Conservation (phyloP, 1,140 invertebrate genomes). For the Cataglyphis hispanica region DNA sequence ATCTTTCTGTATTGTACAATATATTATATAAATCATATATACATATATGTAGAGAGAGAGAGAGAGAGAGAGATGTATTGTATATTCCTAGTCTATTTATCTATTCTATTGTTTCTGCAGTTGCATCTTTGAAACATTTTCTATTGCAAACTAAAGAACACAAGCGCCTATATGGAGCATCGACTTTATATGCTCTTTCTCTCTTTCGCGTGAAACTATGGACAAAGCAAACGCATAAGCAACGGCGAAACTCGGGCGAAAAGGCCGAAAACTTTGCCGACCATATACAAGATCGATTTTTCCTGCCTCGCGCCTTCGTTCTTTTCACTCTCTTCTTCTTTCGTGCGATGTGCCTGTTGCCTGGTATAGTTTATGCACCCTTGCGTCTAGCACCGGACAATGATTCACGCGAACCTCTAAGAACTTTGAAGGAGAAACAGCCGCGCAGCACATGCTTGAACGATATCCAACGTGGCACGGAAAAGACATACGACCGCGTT, state of each 20-base stretch:
- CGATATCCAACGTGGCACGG: constrained; percentile 12
- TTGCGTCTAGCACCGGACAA: constrained; percentile 47
- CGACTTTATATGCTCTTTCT: constrained; percentile 66
- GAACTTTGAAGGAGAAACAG: constrained; percentile 21
- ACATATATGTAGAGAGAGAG: too few relatives aligned
- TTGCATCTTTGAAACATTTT: constrained; percentile 51
- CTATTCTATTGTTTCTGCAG: not conserved
- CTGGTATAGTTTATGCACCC: constrained; percentile 54
- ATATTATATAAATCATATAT: constrained; percentile 2
- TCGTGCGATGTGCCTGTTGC: constrained; percentile 25
- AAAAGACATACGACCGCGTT: constrained; percentile 46
- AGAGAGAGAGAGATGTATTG: too few relatives aligned
- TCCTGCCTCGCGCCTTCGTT: not conserved
- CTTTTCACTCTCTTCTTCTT: not conserved
- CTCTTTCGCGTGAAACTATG: constrained; percentile 25
- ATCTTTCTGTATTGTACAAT: not conserved
- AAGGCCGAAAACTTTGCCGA: constrained; percentile 60
- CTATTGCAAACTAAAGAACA: not conserved
- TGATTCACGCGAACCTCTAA: constrained; percentile 43
- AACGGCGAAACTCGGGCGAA: constrained; percentile 7
- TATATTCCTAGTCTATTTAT: not conserved
- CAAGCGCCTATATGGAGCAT: not conserved
- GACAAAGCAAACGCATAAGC: constrained; percentile 54
- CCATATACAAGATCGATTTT: constrained; percentile 66
- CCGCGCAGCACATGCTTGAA: constrained; percentile 21